phyloP scores from a whole-genome alignment of 2,797 vertebrate species.

The Enteromius paludinosus region DNA sequence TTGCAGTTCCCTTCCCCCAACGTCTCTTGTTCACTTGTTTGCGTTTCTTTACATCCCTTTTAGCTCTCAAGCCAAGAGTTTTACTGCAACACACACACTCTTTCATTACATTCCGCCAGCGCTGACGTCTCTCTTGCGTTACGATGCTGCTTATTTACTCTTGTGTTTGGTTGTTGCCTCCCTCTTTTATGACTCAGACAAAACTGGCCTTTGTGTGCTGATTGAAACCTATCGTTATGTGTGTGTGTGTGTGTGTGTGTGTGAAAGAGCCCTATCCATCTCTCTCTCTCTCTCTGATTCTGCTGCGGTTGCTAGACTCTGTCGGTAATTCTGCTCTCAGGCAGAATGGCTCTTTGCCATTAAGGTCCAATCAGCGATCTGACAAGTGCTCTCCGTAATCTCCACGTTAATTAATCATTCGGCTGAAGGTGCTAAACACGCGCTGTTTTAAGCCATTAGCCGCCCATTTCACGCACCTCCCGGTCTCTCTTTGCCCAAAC shows the following conservation, averaged over 20 bases:
- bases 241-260: conserved; percentile 5
- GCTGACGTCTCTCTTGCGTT: conserved; percentile 55
- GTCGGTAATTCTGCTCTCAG: conserved; percentile 54
- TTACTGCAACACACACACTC: conserved; percentile 35
- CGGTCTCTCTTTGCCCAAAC: conserved; percentile 31
- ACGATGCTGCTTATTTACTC: conserved; percentile 37
- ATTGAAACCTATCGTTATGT: conserved; percentile 50
- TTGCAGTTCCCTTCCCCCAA: conserved; percentile 39
- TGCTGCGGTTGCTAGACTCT: conserved; percentile 36
- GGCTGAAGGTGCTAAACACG: conserved; percentile 63
- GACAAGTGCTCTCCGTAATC: conserved; percentile 60
- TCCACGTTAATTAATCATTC: conserved; percentile 63
- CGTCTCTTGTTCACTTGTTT: conserved; percentile 35
- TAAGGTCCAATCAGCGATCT: conserved; percentile 62
- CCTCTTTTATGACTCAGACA: conserved; percentile 70
- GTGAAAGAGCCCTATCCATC: conserved; percentile 17
- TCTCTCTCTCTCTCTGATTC: neutral
- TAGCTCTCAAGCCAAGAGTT: conserved; percentile 29
- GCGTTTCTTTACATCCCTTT: conserved; percentile 41
- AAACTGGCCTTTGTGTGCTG: conserved; percentile 59
- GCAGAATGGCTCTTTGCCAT: conserved; percentile 64
- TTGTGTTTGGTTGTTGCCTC: conserved; percentile 58
- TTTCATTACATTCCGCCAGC: conserved; percentile 56
- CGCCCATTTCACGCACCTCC: conserved; percentile 37
- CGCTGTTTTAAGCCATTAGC: conserved; percentile 66